Evolutionary conservation across 35 echinoderm and acorn worm species (phyloP).

Genomic region (Holothuria glaberrima): DNA sequence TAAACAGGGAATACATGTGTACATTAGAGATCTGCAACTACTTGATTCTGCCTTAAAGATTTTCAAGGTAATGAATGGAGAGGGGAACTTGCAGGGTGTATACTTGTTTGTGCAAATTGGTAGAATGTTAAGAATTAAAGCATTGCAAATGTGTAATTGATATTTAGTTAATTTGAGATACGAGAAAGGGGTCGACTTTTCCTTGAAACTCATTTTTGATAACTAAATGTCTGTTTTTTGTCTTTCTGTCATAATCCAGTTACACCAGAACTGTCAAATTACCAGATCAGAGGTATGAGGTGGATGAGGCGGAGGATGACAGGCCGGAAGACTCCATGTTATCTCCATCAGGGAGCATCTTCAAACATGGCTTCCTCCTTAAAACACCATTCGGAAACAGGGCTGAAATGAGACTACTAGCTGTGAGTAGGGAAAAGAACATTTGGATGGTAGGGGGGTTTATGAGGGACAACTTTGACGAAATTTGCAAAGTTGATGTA

Average conservation of each 20-base stretch:
- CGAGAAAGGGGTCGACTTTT: background rate
- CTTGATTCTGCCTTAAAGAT: too few species aligned
- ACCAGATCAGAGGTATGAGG: slow-evolving; percentile 74
- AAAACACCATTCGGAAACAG: slow-evolving; percentile 92
- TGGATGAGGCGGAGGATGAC: slow-evolving; percentile 86
- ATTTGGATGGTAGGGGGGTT: too few species aligned
- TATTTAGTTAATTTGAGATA: too few species aligned
- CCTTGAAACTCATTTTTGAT: background rate
- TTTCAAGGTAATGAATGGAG: too few species aligned
- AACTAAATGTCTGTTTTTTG: too few species aligned
- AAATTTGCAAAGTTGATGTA: background rate
- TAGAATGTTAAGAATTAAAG: too few species aligned
- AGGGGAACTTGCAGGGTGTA: too few species aligned
- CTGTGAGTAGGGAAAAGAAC: slow-evolving; percentile 13
- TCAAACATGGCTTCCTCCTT: slow-evolving; percentile 82
- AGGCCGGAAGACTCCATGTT: slow-evolving; percentile 65
- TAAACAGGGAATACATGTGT: too few species aligned
- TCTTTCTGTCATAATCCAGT: slow-evolving; percentile 37
- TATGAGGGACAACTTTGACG: too few species aligned
- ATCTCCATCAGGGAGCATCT: slow-evolving; percentile 74
- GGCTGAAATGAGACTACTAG: slow-evolving; percentile 55
- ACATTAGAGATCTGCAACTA: too few species aligned
- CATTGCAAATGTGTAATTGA: too few species aligned
- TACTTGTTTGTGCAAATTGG: too few species aligned
- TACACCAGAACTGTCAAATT: slow-evolving; percentile 64